These are phyloP conservation scores for Meloe dianella DNA, from an alignment of 2,888 invertebrate species.

Conservation along the genomic window DNA sequence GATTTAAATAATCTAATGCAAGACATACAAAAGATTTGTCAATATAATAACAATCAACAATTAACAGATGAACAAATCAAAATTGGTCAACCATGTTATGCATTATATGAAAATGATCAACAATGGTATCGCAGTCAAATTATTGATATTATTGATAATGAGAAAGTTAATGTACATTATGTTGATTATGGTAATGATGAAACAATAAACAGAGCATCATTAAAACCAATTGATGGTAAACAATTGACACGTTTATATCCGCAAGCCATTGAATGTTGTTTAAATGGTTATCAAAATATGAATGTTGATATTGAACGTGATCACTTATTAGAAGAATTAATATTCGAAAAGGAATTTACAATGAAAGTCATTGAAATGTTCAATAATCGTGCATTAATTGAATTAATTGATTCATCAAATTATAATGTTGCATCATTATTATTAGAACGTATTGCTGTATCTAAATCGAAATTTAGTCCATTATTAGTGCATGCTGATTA, in stretches of 20 bases:
- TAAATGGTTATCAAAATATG: slow-evolving; percentile 69
- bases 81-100: slow-evolving; percentile 74
- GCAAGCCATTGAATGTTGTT: slow-evolving; percentile 78
- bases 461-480: slow-evolving; percentile 52
- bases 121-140: slow-evolving; percentile 93
- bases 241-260: slow-evolving; percentile 68
- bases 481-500: slow-evolving; percentile 54
- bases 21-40: slow-evolving; percentile 67
- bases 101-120: slow-evolving; percentile 78
- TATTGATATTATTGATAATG: slow-evolving; percentile 56
- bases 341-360: slow-evolving; percentile 68
- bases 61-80: slow-evolving; percentile 55
- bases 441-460: slow-evolving; percentile 53
- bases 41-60: slow-evolving; percentile 48
- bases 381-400: slow-evolving; percentile 65
- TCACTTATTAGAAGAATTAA: slow-evolving; percentile 71
- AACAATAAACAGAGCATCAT: slow-evolving; percentile 65
- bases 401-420: slow-evolving; percentile 65
- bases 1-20: slow-evolving; percentile 72
- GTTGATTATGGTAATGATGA: slow-evolving; percentile 97
- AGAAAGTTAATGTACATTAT: slow-evolving; percentile 71
- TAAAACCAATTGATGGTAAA: slow-evolving; percentile 70
- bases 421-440: slow-evolving; percentile 56
- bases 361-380: slow-evolving; percentile 66
- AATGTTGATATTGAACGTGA: slow-evolving; percentile 65